Conservation (phyloP, 2,797 vertebrate species). For the Epinephelus malabaricus region DNA sequence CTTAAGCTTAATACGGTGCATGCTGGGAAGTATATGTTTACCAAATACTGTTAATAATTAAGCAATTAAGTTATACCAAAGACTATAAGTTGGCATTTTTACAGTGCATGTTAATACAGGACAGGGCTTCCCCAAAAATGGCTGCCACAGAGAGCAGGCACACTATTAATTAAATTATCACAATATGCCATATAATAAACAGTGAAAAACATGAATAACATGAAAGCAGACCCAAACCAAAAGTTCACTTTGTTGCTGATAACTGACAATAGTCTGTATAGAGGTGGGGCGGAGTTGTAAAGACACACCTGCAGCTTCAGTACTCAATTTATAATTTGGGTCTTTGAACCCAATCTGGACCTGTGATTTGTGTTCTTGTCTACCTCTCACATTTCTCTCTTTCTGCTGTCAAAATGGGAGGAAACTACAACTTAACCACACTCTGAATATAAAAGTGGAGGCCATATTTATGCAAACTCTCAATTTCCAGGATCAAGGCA, state of each 20-base stretch:
- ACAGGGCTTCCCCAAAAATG: not conserved
- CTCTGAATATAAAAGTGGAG: not conserved
- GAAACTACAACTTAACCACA: not conserved
- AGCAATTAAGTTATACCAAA: not conserved
- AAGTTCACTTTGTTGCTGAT: not conserved
- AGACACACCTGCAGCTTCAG: slow-evolving; percentile 4
- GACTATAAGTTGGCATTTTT: not conserved
- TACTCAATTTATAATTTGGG: not conserved
- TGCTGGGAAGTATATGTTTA: not conserved
- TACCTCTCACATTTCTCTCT: not conserved
- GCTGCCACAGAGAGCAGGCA: not conserved
- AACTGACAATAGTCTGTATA: not conserved
- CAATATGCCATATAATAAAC: not conserved
- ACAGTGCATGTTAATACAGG: not conserved
- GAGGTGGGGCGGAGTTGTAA: too few species aligned
- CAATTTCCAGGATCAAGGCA: not conserved
- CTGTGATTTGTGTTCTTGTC: slow-evolving; percentile 1
- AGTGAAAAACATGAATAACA: not conserved
- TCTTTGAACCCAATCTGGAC: not conserved
- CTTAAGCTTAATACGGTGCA: not conserved
- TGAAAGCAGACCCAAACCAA: not conserved
- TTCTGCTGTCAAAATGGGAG: not conserved
- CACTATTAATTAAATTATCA: not conserved
- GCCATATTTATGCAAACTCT: slow-evolving; percentile 5
- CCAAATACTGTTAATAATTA: too few species aligned